phyloP scores from a whole-genome alignment of 2,797 vertebrate species.

The Liasis olivaceus region DNA sequence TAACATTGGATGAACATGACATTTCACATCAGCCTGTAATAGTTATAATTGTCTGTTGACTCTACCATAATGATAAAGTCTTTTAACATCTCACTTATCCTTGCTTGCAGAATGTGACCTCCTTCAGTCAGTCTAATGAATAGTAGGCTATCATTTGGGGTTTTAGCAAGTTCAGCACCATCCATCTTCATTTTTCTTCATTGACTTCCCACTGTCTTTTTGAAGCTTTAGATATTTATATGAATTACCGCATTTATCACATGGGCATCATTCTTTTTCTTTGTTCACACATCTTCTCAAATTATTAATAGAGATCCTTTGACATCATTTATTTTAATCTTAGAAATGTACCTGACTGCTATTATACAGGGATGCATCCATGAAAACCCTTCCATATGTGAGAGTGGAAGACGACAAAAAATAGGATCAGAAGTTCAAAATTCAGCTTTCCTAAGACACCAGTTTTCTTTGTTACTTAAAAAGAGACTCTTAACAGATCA shows the following conservation, averaged over 20 bases:
- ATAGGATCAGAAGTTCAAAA: not conserved
- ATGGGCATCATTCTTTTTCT: not conserved
- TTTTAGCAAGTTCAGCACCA: slow-evolving; percentile 26
- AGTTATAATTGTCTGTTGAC: slow-evolving; percentile 36
- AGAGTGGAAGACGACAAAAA: not conserved
- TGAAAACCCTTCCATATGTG: not conserved
- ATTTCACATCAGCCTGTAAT: slow-evolving; percentile 47
- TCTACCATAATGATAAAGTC: slow-evolving; percentile 45
- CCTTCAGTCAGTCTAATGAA: slow-evolving; percentile 37
- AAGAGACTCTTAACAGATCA: not conserved
- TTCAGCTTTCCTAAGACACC: not conserved
- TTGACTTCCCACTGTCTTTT: slow-evolving; percentile 10
- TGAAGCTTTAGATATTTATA: slow-evolving; percentile 18
- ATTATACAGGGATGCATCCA: not conserved
- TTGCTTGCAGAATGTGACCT: slow-evolving; percentile 49
- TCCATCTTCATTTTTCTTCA: slow-evolving; percentile 33
- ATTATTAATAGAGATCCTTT: not conserved
- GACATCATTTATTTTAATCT: not conserved
- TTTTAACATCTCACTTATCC: slow-evolving; percentile 50
- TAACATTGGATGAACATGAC: not conserved
- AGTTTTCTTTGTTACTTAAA: not conserved
- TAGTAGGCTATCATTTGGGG: slow-evolving; percentile 12
- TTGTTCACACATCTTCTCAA: not conserved
- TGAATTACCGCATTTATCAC: not conserved
- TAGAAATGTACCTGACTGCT: not conserved